Base-by-base conservation (phyloP, 2,797 vertebrate genomes). In the Cossypha heuglini region DNA sequence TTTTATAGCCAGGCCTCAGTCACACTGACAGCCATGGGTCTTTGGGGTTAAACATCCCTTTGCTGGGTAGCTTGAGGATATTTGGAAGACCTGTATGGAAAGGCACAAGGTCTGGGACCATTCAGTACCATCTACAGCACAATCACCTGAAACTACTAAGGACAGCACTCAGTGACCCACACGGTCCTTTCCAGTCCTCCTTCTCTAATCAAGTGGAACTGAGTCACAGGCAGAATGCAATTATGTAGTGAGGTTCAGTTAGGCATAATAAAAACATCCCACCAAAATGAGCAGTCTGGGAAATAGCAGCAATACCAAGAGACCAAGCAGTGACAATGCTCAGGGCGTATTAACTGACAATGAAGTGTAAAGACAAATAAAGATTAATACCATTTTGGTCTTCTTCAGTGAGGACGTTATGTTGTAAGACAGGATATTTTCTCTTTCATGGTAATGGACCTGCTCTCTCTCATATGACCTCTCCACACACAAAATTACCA, bases 281-380 rank as follows among this genome's bases (percentile, higher is more conserved):
- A 87, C 25, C 35, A 79, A 71, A 79, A 79, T 43, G 31, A 94
- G 35, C 59, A 74, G 49, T 9, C 62, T 5, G 9, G 62, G 69
- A 86, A 86, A 52, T 2, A 5, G 62, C 51, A 88, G 48, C 66
- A 58, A 22, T 38, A 80, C 49, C 35, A 38, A 72, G 63, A 93
- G 38, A 91, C 35, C 11, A 57, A 86, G 72, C 21, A 82, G 35
- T 12, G 46, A 61, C 42, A 87, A 29, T 31, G 61, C 42, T 68
- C 84, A 45, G 54, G 78, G 54, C 78, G 78, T 72, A 62, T 75
- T 75, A 92, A 68, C 31, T 54, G 72, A 33, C 61, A 85, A 33
- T 35, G 61, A 74, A 79, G 33, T 80, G 81, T 37, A 64, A 67
- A 91, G 89, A 64, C 57, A 96, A 95, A 96, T 86, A 72, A 64